phyloP scores from a whole-genome alignment of 2,797 vertebrate genomes.

The Rachycentron canadum region DNA sequence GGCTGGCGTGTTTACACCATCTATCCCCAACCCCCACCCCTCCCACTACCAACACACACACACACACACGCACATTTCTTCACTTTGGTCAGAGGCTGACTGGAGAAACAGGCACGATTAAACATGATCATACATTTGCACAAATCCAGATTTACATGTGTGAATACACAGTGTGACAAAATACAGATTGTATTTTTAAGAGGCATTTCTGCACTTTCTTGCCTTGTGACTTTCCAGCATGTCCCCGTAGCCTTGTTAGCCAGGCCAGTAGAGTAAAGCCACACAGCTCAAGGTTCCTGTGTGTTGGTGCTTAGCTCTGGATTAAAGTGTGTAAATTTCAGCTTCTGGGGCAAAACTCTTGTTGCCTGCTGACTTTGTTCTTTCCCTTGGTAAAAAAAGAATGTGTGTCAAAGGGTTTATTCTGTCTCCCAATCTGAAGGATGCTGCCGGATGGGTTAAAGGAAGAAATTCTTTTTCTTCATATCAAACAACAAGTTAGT shows the following conservation, averaged over 20 bases:
- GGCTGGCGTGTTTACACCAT: slow-evolving; percentile 83
- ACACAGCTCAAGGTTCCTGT: slow-evolving; percentile 62
- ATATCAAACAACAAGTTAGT: background rate
- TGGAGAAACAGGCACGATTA: slow-evolving; percentile 23
- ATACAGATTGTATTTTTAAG: slow-evolving; percentile 33
- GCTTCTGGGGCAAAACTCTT: slow-evolving; percentile 50
- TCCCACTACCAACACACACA: slow-evolving; percentile 43
- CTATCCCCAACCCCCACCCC: slow-evolving; percentile 30
- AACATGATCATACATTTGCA: slow-evolving; percentile 26
- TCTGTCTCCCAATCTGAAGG: slow-evolving; percentile 32
- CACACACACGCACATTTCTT: slow-evolving; percentile 39
- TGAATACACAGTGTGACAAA: slow-evolving; percentile 28
- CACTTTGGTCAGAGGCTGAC: slow-evolving; percentile 32
- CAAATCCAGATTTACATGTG: slow-evolving; percentile 41
- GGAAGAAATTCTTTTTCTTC: slow-evolving; percentile 2
- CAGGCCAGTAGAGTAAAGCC: slow-evolving; percentile 53
- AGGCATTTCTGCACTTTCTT: slow-evolving; percentile 39
- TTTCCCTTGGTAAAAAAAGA: slow-evolving; percentile 38
- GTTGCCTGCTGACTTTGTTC: slow-evolving; percentile 64
- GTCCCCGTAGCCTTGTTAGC: slow-evolving; percentile 70
- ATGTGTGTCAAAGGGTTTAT: slow-evolving; percentile 39
- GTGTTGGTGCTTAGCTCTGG: slow-evolving; percentile 51
- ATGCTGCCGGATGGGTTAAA: slow-evolving; percentile 31
- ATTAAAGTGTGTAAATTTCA: slow-evolving; percentile 68
- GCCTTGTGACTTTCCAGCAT: slow-evolving; percentile 39